These are phyloP conservation scores for Ianthella basta DNA, from an alignment of 37 sponge, comb jelly and placozoan genomes.

Conservation along the genomic window DNA sequence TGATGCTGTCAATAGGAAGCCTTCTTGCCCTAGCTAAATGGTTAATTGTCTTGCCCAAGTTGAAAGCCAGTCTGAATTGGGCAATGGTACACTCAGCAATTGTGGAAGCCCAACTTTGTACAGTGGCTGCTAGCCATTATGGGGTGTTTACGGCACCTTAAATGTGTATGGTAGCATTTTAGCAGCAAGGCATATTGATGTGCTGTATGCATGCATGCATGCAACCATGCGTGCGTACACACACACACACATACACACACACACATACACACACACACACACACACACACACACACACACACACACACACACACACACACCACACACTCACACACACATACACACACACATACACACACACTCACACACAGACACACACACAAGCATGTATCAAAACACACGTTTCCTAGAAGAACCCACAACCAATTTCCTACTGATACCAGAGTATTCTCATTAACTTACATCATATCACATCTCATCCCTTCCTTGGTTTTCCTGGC, in stretches of 20 bases:
- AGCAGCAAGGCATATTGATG: background rate
- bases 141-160: too few relatives aligned
- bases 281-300: slow-evolving; percentile 1
- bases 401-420: background rate
- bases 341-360: slow-evolving; percentile 3
- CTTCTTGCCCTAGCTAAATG: too few relatives aligned
- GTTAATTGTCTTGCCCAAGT: too few relatives aligned
- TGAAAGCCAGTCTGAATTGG: too few relatives aligned
- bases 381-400: background rate
- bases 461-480: too few relatives aligned
- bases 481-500: too few relatives aligned
- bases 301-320: background rate
- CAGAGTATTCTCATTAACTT: too few relatives aligned
- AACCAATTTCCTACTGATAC: too few relatives aligned
- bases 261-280: background rate
- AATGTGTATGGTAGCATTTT: background rate
- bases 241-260: slow-evolving; percentile 6
- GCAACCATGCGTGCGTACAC: slow-evolving; percentile 2
- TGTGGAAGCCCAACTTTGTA: background rate
- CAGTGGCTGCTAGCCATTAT: background rate
- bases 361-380: background rate
- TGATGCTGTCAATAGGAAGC: too few relatives aligned
- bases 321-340: background rate
- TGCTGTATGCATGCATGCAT: background rate
- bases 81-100: background rate